Conservation (phyloP, 2,797 vertebrate species). For the Holocentrus rufus region DNA sequence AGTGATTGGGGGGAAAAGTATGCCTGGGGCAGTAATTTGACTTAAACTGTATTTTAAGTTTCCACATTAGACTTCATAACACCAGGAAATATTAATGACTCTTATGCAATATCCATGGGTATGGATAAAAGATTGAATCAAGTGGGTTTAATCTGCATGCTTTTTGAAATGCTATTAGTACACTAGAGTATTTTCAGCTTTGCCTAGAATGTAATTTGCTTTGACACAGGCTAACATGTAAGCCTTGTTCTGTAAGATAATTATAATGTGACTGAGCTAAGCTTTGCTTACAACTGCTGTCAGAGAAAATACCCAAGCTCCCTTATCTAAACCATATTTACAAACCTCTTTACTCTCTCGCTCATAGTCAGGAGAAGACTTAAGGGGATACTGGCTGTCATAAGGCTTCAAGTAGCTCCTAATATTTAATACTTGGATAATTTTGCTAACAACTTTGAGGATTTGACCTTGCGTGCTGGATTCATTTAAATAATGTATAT, state of each 20-base stretch:
- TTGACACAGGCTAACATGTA: neutral
- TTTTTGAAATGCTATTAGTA: conserved; percentile 3
- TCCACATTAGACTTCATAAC: conserved; percentile 14
- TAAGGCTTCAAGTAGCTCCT: neutral
- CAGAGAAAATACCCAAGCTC: neutral
- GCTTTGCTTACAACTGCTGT: conserved; percentile 7
- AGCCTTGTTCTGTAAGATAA: conserved; percentile 6
- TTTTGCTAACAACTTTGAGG: neutral
- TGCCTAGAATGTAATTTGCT: conserved; percentile 9
- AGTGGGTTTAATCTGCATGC: neutral
- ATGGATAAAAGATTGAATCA: conserved; percentile 11
- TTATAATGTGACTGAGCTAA: conserved; percentile 1
- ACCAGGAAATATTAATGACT: conserved; percentile 20
- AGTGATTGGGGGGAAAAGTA: neutral
- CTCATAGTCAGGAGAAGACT: neutral
- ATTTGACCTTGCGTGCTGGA: neutral
- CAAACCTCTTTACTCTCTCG: neutral
- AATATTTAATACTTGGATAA: neutral
- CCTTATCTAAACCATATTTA: conserved; percentile 16
- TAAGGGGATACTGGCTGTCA: conserved; percentile 2
- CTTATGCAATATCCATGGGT: conserved; percentile 12
- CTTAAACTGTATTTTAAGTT: conserved; percentile 7
- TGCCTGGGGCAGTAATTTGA: conserved; percentile 4
- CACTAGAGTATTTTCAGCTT: neutral
- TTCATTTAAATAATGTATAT: neutral